Evolutionary conservation across 2,888 invertebrate genomes (phyloP).

Genomic region (Coelogynopora nodosa): DNA sequence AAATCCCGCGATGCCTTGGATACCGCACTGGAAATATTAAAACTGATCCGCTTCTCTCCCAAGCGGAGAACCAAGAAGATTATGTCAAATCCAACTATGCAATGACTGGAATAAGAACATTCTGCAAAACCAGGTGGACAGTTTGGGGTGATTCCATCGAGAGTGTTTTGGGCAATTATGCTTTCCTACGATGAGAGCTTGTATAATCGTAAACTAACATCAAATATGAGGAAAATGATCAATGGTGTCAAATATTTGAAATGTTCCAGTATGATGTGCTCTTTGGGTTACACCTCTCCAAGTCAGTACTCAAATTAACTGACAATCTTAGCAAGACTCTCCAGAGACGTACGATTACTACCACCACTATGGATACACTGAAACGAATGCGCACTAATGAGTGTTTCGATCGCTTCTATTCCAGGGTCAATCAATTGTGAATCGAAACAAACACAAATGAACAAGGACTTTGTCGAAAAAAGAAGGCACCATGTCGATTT

Average conservation of each 20-base stretch:
- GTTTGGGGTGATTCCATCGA: neutral
- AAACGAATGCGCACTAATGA: neutral
- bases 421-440: neutral
- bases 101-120: neutral
- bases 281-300: neutral
- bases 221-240: neutral
- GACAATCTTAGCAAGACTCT: neutral
- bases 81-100: neutral
- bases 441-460: neutral
- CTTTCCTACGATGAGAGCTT: neutral
- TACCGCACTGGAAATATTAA: neutral
- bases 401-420: neutral
- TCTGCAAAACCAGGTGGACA: neutral
- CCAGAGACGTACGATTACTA: neutral
- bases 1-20: neutral
- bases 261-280: neutral
- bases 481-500: neutral
- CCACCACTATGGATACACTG: neutral
- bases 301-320: neutral
- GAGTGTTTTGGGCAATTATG: neutral
- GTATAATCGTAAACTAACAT: neutral
- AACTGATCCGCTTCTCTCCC: neutral
- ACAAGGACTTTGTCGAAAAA: too few relatives aligned
- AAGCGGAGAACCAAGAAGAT: neutral
- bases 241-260: neutral